Base-by-base conservation (phyloP, 2,888 invertebrate species). In the Adelognathus sp. region DNA sequence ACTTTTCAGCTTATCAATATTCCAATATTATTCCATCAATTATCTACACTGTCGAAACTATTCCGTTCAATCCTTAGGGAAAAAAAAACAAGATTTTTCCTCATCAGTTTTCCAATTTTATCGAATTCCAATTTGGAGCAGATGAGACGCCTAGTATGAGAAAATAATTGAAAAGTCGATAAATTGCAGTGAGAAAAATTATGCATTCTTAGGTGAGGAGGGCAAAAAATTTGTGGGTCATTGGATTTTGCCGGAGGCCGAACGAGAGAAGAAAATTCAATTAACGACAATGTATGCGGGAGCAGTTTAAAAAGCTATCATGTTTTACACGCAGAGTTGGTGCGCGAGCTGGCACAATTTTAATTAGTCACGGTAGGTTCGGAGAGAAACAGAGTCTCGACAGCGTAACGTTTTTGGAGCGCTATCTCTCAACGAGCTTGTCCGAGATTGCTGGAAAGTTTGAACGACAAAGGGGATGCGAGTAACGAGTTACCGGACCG, bases 311-410 rank as follows among this genome's bases (percentile, higher is more conserved):
- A 36, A 56, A 66, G n/a, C n/a, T 21, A 54, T 46, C 14, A 21
- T 58, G 27, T 46, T 46, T n/a, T 21, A 27, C 46, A 58, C 44
- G 21, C 24, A 36, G 11, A 21, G 36, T 7, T 36, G 5, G 41
- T 44, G 54, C 27, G 46, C 41, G 50, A 14, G 27, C n/a, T n/a
- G 14, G 31, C 29, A 27, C 21, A 41, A 61, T 73, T 73, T 73
- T 73, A 73, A 73, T 73, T 73, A 66, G 64, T 73, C 64, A 58
- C 58, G 73, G 36, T 36, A 58, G 58, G 31, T 64, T 50, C 18
- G 46, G 46, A 46, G 46, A 46, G 46, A 46, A 11, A 18, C 3
- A 2, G 24, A 52, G 36, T 14, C 36, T 41, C 46, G 72, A 52
- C 56, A 39, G 66, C 58, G 27, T 58, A 64, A 58, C 36, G 52